phyloP scores from a whole-genome alignment of 2,888 invertebrate genomes.

The Slavum lentiscoides region DNA sequence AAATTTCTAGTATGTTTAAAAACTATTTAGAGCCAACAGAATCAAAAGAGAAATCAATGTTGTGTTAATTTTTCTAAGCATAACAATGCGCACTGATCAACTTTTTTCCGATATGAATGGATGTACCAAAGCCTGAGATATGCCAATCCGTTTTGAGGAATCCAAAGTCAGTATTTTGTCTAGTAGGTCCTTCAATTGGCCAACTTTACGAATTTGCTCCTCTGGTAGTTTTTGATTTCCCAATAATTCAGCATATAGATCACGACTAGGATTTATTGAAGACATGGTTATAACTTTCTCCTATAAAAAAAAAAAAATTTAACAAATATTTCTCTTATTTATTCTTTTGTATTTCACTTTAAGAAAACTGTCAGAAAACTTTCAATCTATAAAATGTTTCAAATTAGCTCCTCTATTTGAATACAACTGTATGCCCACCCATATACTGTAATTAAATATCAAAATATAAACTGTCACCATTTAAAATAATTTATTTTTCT shows the following conservation, averaged over 20 bases:
- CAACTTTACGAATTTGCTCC: slow-evolving; percentile 87
- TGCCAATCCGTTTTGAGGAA: slow-evolving; percentile 87
- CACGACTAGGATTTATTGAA: slow-evolving; percentile 82
- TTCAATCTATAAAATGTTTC: too few relatives aligned
- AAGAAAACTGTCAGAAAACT: too few relatives aligned
- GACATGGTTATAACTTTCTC: slow-evolving; percentile 96
- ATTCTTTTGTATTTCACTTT: not conserved
- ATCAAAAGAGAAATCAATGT: slow-evolving; percentile 38
- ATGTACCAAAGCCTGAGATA: slow-evolving; percentile 91
- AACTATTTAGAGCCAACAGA: slow-evolving; percentile 35
- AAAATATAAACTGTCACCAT: too few relatives aligned
- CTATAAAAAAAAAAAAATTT: slow-evolving; percentile 64
- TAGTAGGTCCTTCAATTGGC: slow-evolving; percentile 87
- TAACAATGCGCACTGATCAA: slow-evolving; percentile 59
- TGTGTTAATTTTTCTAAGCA: slow-evolving; percentile 33
- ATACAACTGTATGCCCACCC: too few relatives aligned
- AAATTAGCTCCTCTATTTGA: too few relatives aligned
- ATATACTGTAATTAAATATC: too few relatives aligned
- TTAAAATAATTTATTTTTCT: too few relatives aligned
- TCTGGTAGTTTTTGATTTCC: slow-evolving; percentile 85
- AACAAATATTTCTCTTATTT: not conserved
- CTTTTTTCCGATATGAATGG: slow-evolving; percentile 95
- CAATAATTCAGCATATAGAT: slow-evolving; percentile 84
- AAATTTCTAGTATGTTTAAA: slow-evolving; percentile 43
- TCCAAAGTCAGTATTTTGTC: slow-evolving; percentile 91